These are phyloP conservation scores for Tauraco erythrolophus DNA, from an alignment of 2,113 vertebrate genomes.

Conservation along the genomic window DNA sequence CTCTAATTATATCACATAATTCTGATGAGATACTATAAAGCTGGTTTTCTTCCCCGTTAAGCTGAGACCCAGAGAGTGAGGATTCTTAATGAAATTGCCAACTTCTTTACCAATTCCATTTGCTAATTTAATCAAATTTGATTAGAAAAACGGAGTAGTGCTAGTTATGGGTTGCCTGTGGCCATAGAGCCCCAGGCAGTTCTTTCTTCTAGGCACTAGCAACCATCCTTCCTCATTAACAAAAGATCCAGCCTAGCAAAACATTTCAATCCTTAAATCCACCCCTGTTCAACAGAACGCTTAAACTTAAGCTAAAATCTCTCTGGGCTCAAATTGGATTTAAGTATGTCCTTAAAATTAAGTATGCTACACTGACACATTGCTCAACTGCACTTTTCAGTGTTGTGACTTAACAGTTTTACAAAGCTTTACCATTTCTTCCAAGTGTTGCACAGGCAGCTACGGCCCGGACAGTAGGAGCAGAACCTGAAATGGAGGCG, in stretches of 20 bases:
- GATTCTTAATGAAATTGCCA: neutral
- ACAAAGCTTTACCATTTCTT: neutral
- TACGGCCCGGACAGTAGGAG: neutral
- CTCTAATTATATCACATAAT: neutral
- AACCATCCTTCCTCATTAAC: conserved; percentile 10
- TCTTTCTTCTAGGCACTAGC: neutral
- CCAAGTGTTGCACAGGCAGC: neutral
- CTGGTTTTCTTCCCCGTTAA: neutral
- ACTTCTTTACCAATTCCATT: neutral
- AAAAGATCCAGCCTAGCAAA: conserved; percentile 20
- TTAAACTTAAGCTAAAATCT: conserved; percentile 43
- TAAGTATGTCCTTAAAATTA: conserved; percentile 33
- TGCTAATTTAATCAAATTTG: neutral
- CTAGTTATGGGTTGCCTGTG: neutral
- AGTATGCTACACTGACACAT: neutral
- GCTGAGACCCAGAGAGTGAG: neutral
- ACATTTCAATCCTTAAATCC: conserved; percentile 52
- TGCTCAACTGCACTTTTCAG: neutral
- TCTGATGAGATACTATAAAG: neutral
- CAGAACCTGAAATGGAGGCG: neutral
- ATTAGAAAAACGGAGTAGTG: neutral
- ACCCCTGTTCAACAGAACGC: neutral
- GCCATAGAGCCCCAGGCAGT: neutral
- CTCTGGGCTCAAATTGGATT: conserved; percentile 19
- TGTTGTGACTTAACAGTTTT: neutral